Percentiles rank a stretch among this genome's conserved stretches.
These are phyloP conservation scores for Pomacea canaliculata DNA, from an alignment of 2,888 invertebrate genomes.

Conservation along the genomic window DNA sequence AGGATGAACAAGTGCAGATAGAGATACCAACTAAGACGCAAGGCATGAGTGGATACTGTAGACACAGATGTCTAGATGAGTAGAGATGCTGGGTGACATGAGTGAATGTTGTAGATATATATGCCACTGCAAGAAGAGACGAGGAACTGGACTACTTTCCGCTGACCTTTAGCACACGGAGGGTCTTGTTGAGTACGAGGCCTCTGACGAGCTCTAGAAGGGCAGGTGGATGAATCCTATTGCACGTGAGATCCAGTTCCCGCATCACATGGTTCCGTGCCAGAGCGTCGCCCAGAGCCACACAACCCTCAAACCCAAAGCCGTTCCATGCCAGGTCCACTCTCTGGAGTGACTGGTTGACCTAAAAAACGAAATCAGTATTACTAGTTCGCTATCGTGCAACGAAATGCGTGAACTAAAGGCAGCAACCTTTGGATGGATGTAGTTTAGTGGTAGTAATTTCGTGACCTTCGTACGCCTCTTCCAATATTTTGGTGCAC, in stretches of 20 bases:
- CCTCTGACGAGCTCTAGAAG: slow-evolving; percentile 58
- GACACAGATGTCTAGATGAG: too few species aligned
- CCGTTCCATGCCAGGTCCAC: slow-evolving; percentile 65
- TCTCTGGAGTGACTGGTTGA: slow-evolving; percentile 45
- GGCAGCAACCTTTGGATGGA: not conserved
- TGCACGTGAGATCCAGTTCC: slow-evolving; percentile 55
- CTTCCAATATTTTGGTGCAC: too few species aligned
- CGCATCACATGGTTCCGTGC: slow-evolving; percentile 47
- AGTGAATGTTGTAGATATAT: too few species aligned
- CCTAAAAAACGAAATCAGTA: slow-evolving; percentile 33
- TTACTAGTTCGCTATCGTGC: not conserved
- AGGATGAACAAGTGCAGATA: too few species aligned
- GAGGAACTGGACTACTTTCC: not conserved
- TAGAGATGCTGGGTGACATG: too few species aligned
- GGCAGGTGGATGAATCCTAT: slow-evolving; percentile 59
- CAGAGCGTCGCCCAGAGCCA: slow-evolving; percentile 53
- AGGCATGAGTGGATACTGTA: too few species aligned
- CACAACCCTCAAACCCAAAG: slow-evolving; percentile 60
- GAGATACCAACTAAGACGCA: too few species aligned
- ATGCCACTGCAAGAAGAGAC: too few species aligned
- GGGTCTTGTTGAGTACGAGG: slow-evolving; percentile 51
- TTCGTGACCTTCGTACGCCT: too few species aligned
- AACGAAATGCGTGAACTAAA: not conserved
- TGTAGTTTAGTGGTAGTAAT: too few species aligned
- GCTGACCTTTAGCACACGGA: slow-evolving; percentile 50